Evolutionary conservation across 2,797 vertebrate species (phyloP).

Genomic region (Artibeus jamaicensis): DNA sequence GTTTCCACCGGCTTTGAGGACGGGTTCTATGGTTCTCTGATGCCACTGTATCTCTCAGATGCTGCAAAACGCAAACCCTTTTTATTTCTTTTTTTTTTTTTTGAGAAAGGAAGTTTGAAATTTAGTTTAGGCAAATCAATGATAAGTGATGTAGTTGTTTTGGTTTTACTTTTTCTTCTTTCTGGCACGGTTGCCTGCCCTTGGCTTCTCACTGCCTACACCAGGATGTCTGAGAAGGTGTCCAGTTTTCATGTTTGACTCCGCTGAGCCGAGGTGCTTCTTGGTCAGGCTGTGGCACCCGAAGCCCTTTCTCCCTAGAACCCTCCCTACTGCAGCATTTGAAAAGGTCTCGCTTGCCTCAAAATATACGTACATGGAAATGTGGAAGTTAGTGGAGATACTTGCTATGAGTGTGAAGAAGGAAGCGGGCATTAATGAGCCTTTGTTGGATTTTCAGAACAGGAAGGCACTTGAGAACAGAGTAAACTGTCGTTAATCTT

Average conservation of each 20-base stretch:
- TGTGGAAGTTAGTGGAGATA: background rate
- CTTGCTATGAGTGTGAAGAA: background rate
- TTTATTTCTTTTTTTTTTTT: background rate
- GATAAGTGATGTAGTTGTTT: background rate
- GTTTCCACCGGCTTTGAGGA: background rate
- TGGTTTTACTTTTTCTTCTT: background rate
- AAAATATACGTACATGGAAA: background rate
- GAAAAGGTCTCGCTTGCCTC: background rate
- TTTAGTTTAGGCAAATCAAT: background rate
- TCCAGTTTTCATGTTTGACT: background rate
- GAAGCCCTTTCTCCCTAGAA: background rate
- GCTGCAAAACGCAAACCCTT: background rate
- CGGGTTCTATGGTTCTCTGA: background rate
- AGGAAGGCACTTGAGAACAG: background rate
- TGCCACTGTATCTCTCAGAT: background rate
- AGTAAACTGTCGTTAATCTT: background rate
- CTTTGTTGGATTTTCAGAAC: background rate
- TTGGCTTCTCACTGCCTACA: background rate
- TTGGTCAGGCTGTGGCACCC: background rate
- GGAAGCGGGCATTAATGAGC: background rate
- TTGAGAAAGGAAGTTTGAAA: background rate
- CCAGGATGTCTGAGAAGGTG: background rate
- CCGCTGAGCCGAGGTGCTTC: background rate
- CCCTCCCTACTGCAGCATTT: background rate
- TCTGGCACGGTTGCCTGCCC: background rate